Conservation (phyloP, 2,797 vertebrate species). For the Trichosurus vulpecula region DNA sequence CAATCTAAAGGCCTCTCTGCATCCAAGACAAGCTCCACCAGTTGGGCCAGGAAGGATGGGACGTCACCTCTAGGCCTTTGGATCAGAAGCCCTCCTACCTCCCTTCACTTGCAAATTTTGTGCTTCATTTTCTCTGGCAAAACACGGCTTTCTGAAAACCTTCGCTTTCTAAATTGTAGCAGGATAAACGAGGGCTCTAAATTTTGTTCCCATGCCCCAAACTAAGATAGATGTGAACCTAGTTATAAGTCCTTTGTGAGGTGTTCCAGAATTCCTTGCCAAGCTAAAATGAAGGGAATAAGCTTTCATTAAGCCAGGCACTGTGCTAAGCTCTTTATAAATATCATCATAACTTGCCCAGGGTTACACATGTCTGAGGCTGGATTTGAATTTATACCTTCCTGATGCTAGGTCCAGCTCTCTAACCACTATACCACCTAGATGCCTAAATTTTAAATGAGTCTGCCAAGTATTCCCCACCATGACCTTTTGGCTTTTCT, state of each 20-base stretch:
- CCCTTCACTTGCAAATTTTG: not conserved
- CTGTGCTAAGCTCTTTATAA: not conserved
- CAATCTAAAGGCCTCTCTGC: slow-evolving; percentile 62
- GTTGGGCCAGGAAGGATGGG: not conserved
- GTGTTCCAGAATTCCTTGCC: not conserved
- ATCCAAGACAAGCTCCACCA: not conserved
- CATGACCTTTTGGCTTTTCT: slow-evolving; percentile 25
- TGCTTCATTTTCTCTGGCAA: not conserved
- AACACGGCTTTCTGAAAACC: not conserved
- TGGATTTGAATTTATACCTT: not conserved
- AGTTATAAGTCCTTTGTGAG: not conserved
- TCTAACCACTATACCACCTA: not conserved
- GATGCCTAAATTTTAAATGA: slow-evolving; percentile 25
- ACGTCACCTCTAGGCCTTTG: not conserved
- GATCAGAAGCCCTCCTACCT: not conserved
- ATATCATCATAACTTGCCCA: not conserved
- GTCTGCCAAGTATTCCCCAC: not conserved
- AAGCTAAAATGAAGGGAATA: not conserved
- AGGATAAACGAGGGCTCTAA: not conserved
- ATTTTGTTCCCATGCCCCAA: slow-evolving; percentile 5
- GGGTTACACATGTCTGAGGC: not conserved
- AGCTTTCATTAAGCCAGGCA: not conserved
- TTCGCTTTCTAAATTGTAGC: not conserved
- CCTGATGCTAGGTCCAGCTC: not conserved
- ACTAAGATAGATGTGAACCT: not conserved